phyloP scores from a whole-genome alignment of 2,113 vertebrate genomes.

The Tetrax tetrax region DNA sequence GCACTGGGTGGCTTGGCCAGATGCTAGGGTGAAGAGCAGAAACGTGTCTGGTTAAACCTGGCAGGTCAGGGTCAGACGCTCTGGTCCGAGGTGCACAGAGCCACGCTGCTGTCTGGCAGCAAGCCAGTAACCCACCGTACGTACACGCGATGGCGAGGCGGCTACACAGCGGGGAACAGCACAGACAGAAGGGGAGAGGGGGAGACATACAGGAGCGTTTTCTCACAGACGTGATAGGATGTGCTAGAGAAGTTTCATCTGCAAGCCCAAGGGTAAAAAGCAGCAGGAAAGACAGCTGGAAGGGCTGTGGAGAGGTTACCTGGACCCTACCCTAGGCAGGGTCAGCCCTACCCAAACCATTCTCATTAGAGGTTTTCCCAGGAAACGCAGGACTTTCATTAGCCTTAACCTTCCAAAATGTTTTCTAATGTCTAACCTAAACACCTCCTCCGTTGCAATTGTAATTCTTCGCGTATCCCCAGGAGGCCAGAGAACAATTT shows the following conservation, averaged over 20 bases:
- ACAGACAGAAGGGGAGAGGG: rapidly evolving
- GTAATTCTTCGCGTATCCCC: background rate
- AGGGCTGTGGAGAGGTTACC: background rate
- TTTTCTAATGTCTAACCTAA: background rate
- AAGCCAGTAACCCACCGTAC: background rate
- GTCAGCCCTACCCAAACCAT: background rate
- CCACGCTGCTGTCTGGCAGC: background rate
- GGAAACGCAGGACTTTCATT: background rate
- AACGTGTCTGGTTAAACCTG: background rate
- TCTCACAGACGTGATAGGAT: background rate
- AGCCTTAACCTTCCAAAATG: background rate
- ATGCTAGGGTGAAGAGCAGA: background rate
- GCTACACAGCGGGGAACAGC: background rate
- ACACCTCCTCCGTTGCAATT: background rate
- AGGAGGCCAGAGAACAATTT: background rate
- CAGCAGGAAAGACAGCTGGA: background rate
- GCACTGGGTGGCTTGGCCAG: background rate
- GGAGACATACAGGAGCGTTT: rapidly evolving
- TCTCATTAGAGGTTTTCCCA: background rate
- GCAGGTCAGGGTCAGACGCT: background rate
- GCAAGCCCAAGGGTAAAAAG: background rate
- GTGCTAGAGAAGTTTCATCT: background rate
- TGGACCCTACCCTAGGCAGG: background rate
- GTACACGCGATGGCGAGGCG: rapidly evolving
- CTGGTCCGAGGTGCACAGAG: background rate